phyloP scores from a whole-genome alignment of 1,140 invertebrate genomes.

The Hesperophylax magnus region DNA sequence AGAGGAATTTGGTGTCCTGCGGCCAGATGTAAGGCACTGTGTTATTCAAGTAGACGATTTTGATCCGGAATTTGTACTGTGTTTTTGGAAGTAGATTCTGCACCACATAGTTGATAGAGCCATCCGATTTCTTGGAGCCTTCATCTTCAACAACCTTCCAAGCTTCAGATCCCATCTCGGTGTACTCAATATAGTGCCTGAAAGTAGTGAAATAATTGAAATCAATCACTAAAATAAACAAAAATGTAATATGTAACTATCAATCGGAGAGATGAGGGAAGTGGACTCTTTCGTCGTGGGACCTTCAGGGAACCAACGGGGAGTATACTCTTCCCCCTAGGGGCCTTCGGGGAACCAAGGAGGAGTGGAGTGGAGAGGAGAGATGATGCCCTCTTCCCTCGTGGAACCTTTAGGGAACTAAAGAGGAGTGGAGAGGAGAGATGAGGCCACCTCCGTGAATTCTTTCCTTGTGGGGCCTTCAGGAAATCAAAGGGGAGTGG shows the following conservation, averaged over 20 bases:
- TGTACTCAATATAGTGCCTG: conserved; percentile 62
- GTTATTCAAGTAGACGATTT: conserved; percentile 76
- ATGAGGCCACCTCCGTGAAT: too few relatives aligned
- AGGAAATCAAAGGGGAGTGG: too few relatives aligned
- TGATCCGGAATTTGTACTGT: conserved; percentile 76
- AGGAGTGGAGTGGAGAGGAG: too few relatives aligned
- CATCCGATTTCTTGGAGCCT: conserved; percentile 50
- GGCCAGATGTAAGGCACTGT: conserved; percentile 78
- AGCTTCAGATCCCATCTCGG: conserved; percentile 60
- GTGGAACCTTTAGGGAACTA: too few relatives aligned
- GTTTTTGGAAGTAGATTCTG: conserved; percentile 56
- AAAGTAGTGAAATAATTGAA: neutral
- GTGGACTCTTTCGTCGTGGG: too few relatives aligned
- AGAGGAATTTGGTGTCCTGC: conserved; percentile 76
- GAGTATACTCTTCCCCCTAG: too few relatives aligned
- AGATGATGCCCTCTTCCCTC: too few relatives aligned
- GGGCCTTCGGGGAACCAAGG: too few relatives aligned
- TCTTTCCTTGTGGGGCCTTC: too few relatives aligned
- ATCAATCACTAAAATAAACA: neutral
- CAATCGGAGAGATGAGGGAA: too few relatives aligned
- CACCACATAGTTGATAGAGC: conserved; percentile 49
- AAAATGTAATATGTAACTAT: neutral
- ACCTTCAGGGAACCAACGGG: too few relatives aligned
- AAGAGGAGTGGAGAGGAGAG: too few relatives aligned
- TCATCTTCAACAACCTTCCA: conserved; percentile 63